Base-by-base conservation (phyloP, 2,888 invertebrate species). In the Cephus sareptanus region DNA sequence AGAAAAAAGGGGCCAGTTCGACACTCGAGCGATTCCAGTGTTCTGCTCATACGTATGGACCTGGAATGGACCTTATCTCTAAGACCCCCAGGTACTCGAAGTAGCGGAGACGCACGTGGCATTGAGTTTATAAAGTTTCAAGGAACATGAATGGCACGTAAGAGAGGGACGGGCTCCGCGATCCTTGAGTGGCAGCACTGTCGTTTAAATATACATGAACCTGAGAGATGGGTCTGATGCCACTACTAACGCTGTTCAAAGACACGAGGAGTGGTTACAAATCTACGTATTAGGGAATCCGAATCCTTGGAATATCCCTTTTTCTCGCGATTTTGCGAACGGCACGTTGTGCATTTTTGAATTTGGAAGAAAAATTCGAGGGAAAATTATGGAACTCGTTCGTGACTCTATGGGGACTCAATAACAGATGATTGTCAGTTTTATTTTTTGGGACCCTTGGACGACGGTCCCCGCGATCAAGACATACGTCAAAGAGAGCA, bases 171-270 rank as follows among this genome's bases (percentile, higher is more conserved):
- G 56, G 23, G 23, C 56, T 23, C 56, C 23, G 23, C 23, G 56
- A 56, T 15, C 9, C 23, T 6, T 56, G 23, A 56, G 73, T 80
- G 82, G 77, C 30, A 23, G 74, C 79, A 71, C 74, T 84, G 81
- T 84, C 81, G 80, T 81, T 85, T 84, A 85, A 85, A 85, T 84
- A 85, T 80, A 80, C 84, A 83, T 82, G 85, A 84, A 82, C 79
- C 80, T 77, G 81, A 84, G 35, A 34, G 79, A 85, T 80, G 79
- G 79, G 77, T 75, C 71, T 75, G 81, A 9, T 56, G 56, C 56
- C 56, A 56, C 56, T 74, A 74, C 68, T 74, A 77, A 77, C 77
- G 74, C 77, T 30, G 33, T 74, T 73, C 68, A 69, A 75, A 70
- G 70, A 70, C 75, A 70, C 69, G 75, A 40, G 30, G 23, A 56